Base-by-base conservation (phyloP, 2,797 vertebrate species). In the Rachycentron canadum region DNA sequence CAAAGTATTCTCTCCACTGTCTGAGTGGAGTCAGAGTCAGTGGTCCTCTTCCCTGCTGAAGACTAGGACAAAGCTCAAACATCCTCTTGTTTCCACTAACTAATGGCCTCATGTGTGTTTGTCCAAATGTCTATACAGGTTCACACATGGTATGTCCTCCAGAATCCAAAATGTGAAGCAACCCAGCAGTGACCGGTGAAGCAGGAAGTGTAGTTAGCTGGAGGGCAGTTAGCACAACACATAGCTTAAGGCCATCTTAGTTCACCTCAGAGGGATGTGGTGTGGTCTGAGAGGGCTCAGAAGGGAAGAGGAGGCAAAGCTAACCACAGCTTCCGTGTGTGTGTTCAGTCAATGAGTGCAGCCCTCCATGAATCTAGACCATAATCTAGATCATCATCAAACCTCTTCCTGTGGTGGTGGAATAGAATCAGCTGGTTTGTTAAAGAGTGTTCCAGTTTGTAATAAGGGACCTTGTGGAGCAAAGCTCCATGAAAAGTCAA, bases 231-330 rank as follows among this genome's bases (percentile, higher is more conserved):
- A 25, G 60, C 19, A 70, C 32, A 74, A 30, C 56, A 70, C 67
- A 67, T 47, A 56, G 45, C 53, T 45, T 38, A 52, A 65, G 56
- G 65, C 40, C 62, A 45, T 71, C 19, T 69, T 38, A n/a, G 32
- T 47, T 70, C 49, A 62, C 50, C 50, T 71, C 67, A 71, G 26
- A 40, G 49, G 66, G 76, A 83, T 79, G 66, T 83, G 76, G 56
- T 56, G 21, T 55, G 40, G 41, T n/a, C 74, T 43, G 56, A 69
- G 67, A 56, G 40, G 53, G 49, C 10, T 74, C 34, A 65, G 58
- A 28, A 58, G 47, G 38, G 65, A 68, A 62, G 49, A 38, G 45
- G 40, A 52, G 23, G 50, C 50, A 52, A 25, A 52, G 45, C 23
- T 23, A 57, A 71, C 34, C 67, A 43, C 67, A 56, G 7, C 12